phyloP scores from a whole-genome alignment of 2,888 invertebrate genomes.

The Rotaria socialis region DNA sequence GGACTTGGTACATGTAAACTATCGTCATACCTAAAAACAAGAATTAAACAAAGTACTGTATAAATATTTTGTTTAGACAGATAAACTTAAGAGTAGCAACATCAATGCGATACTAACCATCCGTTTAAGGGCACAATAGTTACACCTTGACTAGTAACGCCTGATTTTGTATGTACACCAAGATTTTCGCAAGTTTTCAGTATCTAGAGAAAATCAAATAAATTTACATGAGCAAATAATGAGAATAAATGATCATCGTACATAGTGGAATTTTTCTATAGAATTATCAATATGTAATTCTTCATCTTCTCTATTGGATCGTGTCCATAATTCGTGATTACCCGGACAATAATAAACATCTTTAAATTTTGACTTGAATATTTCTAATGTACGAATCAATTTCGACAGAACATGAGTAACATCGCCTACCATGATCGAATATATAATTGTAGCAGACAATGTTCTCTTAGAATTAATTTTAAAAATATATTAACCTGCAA shows the following conservation, averaged over 20 bases:
- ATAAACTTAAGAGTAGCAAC: too few relatives aligned
- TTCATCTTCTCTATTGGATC: neutral
- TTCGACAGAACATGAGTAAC: neutral
- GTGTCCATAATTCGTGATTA: slow-evolving; percentile 20
- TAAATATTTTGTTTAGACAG: too few relatives aligned
- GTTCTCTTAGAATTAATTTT: neutral
- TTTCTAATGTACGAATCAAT: neutral
- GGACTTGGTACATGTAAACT: neutral
- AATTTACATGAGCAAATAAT: neutral
- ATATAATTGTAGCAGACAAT: neutral
- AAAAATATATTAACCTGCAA: neutral
- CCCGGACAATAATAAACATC: slow-evolving; percentile 35
- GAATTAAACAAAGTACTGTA: too few relatives aligned
- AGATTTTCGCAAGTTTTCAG: neutral
- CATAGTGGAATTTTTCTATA: neutral
- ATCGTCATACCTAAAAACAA: slow-evolving; percentile 8
- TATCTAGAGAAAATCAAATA: neutral
- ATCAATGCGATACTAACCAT: neutral
- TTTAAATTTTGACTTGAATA: slow-evolving; percentile 13
- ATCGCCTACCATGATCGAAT: neutral
- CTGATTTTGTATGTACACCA: neutral
- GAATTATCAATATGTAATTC: neutral
- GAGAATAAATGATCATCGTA: neutral
- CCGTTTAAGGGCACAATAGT: neutral
- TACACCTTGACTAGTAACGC: neutral